Evolutionary conservation across 2,113 vertebrate species (phyloP), one percentile per base, ranked within the genome.

Genomic region (Pollimyrus isidori): DNA sequence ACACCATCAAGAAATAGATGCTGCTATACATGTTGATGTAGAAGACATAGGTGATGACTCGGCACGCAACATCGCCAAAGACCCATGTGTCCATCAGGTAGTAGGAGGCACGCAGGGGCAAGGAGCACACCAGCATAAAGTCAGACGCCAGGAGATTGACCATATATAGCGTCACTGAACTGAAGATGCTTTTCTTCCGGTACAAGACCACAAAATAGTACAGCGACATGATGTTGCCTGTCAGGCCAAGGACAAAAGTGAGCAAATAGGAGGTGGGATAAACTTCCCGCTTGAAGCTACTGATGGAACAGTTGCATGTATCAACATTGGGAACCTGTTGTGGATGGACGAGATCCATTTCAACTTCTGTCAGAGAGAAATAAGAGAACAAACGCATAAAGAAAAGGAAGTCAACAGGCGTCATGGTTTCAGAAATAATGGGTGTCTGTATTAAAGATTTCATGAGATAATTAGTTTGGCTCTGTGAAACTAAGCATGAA

Each of bases 21-120:
- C 96, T 96, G 91, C 95, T 93, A 49, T 97, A 97, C 95, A 97
- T 96, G 88, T 97, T 97, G 88, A 95, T 90, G 0, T 97, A 96
- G 35, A 96, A 90, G 15, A 91, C 89, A 11, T 95, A 97, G 39
- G 95, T 95, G 91, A 95, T 92, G 84, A 96, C 90, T 88, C 95
- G 94, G 93, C 96, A 97, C 23, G 87, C 0, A 1, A 90, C 0
- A n/a, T 96, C 94, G 0, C 96, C 94, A 88, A 96, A 96, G 84
- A 94, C 50, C 97, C 96, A 97, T 0, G 0, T 6, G 0, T 92
- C 88, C 92, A 92, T 86, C 10, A 96, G 90, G 53, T 95, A 97
- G 91, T 97, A 97, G 0, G 92, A 80, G 2, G 92, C 94, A 26
- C 94, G 91, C 84, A 96, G 95, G 0, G 96, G 96, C 89, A 97